These are phyloP conservation scores for Ophion ellenae DNA, from an alignment of 2,888 invertebrate species.

Conservation along the genomic window DNA sequence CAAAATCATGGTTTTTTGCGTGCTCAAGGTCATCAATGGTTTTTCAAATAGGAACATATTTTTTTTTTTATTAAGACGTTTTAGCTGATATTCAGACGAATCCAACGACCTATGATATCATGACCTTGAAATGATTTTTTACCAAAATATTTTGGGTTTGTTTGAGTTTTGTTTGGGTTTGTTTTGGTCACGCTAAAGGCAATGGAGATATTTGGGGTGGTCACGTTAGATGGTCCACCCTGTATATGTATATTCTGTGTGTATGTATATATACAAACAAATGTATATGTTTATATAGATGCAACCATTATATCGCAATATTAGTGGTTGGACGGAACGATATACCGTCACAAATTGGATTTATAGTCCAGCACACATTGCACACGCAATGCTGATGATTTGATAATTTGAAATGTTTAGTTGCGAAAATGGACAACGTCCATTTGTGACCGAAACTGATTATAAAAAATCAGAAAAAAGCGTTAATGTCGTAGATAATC, in stretches of 20 bases:
- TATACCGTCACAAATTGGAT: conserved; percentile 49
- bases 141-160: too few relatives aligned
- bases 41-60: too few relatives aligned
- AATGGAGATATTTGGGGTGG: too few relatives aligned
- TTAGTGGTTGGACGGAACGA: conserved; percentile 39
- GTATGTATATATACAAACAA: conserved; percentile 6
- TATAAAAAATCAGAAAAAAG: not conserved
- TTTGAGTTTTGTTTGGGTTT: too few relatives aligned
- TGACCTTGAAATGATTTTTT: too few relatives aligned
- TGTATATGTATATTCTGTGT: conserved; percentile 6
- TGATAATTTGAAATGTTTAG: conserved; percentile 47
- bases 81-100: too few relatives aligned
- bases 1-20: too few relatives aligned
- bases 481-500: not conserved
- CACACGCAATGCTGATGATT: conserved; percentile 15
- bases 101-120: too few relatives aligned
- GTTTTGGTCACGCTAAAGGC: too few relatives aligned
- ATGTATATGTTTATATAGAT: not conserved
- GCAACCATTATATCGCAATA: not conserved
- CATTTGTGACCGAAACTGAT: not conserved
- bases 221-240: too few relatives aligned
- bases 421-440: conserved; percentile 44
- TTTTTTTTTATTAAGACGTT: too few relatives aligned
- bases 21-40: too few relatives aligned
- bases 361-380: conserved; percentile 43